Base-by-base conservation (phyloP, 1,140 invertebrate genomes). In the Stegodyphus mimosarum region DNA sequence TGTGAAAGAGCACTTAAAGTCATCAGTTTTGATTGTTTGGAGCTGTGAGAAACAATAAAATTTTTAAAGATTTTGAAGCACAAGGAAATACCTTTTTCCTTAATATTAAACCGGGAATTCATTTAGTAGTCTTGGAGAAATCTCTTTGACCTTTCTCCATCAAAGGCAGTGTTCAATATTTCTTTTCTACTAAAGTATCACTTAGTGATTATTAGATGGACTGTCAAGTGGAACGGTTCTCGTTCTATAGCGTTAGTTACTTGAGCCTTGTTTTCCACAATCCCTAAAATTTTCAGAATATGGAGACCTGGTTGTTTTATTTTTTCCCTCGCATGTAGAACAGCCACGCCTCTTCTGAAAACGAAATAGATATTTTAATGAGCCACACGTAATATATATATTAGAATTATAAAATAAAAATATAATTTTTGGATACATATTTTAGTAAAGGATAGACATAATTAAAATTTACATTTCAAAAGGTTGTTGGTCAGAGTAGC, bases 161-260 rank as follows among this genome's bases (percentile, higher is more conserved):
- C 1, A 13, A 67, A 67, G 64, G 64, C 64, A 67, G 64, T 67
- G 64, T 17, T 67, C 0, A 9, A 67, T 15, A 15, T 15, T 17
- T 67, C 64, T 67, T 10, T 60, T 9, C 55, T 53, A 15, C 17
- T 51, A 15, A 63, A 33, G 49, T 70, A 7, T 83, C 69, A 83
- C 79, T 83, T 72, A 17, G 64, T 67, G 10, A 83, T 55, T 64
- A 83, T 18, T 67, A 83, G 53, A 73, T 83, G 79, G n/a, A 83
- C 79, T 73, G 79, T 83, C 55, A 83, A 52, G 18, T 83, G 71
- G 48, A 83, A 83, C 15, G 79, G 79, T 74, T 83, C 60, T 18
- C 64, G 11, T n/a, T 67, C 64, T 7, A 18, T n/a, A 2, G 17
- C n/a, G 7, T 17, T 67, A 18, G 17, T 49, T 15, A 49, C 17